Evolutionary conservation across 1,140 invertebrate genomes (phyloP).

Genomic region (Gryllus bimaculatus): DNA sequence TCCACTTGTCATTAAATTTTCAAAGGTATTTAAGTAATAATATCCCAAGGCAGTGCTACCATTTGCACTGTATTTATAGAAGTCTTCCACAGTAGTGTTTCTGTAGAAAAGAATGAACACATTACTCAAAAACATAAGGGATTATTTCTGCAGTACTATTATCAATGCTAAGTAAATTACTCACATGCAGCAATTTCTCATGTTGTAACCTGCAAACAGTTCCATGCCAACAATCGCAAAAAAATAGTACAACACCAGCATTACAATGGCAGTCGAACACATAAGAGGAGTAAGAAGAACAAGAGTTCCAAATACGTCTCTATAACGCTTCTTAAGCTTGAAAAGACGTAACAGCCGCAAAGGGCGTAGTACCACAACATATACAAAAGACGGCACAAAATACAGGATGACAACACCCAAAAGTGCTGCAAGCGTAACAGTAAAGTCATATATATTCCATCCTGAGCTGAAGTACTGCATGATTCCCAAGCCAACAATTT

Average conservation of each 20-base stretch:
- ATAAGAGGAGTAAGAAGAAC: conserved; percentile 65
- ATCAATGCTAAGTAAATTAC: conserved; percentile 29
- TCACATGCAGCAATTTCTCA: conserved; percentile 79
- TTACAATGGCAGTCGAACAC: conserved; percentile 67
- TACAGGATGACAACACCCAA: conserved; percentile 54
- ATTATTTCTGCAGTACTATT: not conserved
- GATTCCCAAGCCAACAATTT: conserved; percentile 64
- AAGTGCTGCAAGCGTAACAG: conserved; percentile 57
- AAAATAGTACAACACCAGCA: conserved; percentile 82
- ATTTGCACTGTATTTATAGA: conserved; percentile 61
- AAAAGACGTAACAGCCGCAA: conserved; percentile 57
- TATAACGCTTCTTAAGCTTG: conserved; percentile 76
- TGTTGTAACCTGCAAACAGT: conserved; percentile 63
- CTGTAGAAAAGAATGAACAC: conserved; percentile 37
- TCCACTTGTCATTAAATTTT: conserved; percentile 58
- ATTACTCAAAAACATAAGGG: not conserved
- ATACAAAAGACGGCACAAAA: conserved; percentile 55
- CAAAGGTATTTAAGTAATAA: conserved; percentile 84
- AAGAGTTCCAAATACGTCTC: conserved; percentile 81
- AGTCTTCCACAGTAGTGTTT: conserved; percentile 75
- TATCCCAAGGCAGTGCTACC: conserved; percentile 58
- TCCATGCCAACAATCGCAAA: conserved; percentile 90
- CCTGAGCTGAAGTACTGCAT: conserved; percentile 64
- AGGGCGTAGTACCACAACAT: conserved; percentile 64
- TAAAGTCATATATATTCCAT: conserved; percentile 81